Base-by-base conservation (phyloP, 2,113 vertebrate species). In the Rostratula benghalensis region DNA sequence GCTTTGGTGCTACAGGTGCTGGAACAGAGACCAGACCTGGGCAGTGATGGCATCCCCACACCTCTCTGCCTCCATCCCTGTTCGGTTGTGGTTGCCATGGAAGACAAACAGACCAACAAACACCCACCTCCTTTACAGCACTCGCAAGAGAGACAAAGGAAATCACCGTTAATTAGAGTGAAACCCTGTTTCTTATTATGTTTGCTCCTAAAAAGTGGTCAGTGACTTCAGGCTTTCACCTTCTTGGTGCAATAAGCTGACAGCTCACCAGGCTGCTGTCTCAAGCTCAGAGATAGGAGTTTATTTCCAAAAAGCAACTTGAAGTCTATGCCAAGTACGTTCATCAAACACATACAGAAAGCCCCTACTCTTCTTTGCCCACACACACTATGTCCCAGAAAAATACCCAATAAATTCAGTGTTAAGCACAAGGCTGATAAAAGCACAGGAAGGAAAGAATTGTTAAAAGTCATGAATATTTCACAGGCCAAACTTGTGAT, bases 391-490 rank as follows among this genome's bases (percentile, higher is more conserved):
- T 23, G 78, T 45, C 60, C 56, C 19, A 85, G 51, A 4, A 85
- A 46, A 79, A 86, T 8, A 9, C 13, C 15, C 9, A 74, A 81
- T 25, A 77, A 92, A 92, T 90, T 50, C 90, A 91, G 65, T 31
- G 75, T 71, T 68, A 91, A 92, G 71, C n/a, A 78, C 35, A 64
- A 94, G 23, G 60, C 83, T 95, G 65, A 82, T 56, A 89, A 95
- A 95, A 95, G 64, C 78, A 91, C 59, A 91, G 86, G 83, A 80
- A 90, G 83, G 76, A 78, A 93, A 39, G 63, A 91, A 73, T 90
- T 87, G 92, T 91, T 76, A 14, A 10, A 50, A 78, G 35, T n/a
- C 54, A 84, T 51, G 54, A 94, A 92, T 82, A 93, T 88, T 86
- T 81, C 76, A 86, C 73, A 94, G 79, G 68, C 68, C 53, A 48